These are phyloP conservation scores for Lochmaea capreae DNA, from an alignment of 2,888 invertebrate genomes.

Conservation along the genomic window DNA sequence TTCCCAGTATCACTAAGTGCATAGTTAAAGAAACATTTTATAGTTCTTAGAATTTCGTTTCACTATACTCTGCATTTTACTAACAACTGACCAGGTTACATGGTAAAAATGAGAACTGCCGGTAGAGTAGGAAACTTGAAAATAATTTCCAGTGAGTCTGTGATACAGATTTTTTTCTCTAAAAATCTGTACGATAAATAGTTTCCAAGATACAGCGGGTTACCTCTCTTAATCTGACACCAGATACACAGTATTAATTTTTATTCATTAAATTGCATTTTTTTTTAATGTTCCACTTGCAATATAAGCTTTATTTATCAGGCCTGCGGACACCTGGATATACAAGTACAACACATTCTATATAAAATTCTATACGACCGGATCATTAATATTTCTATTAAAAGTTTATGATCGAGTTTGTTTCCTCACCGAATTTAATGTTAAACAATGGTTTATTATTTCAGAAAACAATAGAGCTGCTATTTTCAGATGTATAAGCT, in stretches of 20 bases:
- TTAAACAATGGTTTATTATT: slow-evolving; percentile 25
- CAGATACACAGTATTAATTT: too few species aligned
- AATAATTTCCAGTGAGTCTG: too few species aligned
- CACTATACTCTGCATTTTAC: too few species aligned
- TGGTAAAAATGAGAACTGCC: too few species aligned
- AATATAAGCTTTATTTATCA: background rate
- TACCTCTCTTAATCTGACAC: too few species aligned
- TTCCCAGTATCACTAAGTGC: background rate
- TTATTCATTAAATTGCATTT: background rate
- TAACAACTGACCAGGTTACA: too few species aligned
- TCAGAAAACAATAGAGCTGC: background rate
- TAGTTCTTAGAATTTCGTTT: too few species aligned
- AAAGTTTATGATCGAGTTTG: slow-evolving; percentile 22
- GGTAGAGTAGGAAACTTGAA: too few species aligned
- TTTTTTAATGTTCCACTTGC: background rate
- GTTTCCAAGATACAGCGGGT: too few species aligned
- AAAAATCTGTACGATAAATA: too few species aligned
- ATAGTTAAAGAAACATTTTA: background rate
- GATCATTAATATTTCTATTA: slow-evolving; percentile 37
- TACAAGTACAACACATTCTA: slow-evolving; percentile 46
- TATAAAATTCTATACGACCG: slow-evolving; percentile 40
- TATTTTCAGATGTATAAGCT: too few species aligned
- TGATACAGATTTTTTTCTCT: too few species aligned
- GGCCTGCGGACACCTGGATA: slow-evolving; percentile 58
- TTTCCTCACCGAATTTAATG: slow-evolving; percentile 25